phyloP scores from a whole-genome alignment of 2,888 invertebrate species.

The Drosophila quinaria region DNA sequence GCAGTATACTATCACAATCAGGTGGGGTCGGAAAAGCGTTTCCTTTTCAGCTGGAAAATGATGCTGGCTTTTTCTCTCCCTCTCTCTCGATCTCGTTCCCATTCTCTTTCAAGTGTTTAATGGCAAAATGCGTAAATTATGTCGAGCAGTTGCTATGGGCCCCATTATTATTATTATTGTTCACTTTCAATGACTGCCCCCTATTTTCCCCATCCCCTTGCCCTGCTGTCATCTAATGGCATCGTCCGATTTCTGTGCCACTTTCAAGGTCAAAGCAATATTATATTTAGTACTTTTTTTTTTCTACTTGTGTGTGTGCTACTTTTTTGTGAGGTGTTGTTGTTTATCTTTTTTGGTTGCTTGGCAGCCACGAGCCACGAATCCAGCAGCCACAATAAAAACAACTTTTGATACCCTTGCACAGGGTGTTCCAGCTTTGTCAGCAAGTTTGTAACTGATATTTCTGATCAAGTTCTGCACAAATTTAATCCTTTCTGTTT shows the following conservation, averaged over 20 bases:
- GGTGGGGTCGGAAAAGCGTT: slow-evolving; percentile 27
- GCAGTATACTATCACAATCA: slow-evolving; percentile 18
- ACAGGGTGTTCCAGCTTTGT: neutral
- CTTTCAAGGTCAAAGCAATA: slow-evolving; percentile 69
- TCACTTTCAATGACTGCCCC: slow-evolving; percentile 38
- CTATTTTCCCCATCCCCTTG: neutral
- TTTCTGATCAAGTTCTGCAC: no score
- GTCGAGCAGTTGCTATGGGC: slow-evolving; percentile 68
- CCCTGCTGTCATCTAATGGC: slow-evolving; percentile 64
- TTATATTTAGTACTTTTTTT: slow-evolving; percentile 45
- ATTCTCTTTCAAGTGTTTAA: slow-evolving; percentile 77
- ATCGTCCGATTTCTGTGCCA: slow-evolving; percentile 54
- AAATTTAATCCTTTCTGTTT: no score
- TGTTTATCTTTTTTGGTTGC: slow-evolving; percentile 28
- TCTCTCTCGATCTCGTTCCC: neutral
- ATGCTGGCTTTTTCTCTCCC: neutral
- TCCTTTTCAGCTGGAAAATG: neutral
- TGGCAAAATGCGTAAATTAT: slow-evolving; percentile 84
- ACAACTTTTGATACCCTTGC: neutral
- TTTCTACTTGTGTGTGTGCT: slow-evolving; percentile 46
- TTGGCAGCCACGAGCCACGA: slow-evolving; percentile 34
- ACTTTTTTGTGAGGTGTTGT: slow-evolving; percentile 51
- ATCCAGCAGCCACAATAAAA: slow-evolving; percentile 31
- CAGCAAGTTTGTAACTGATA: no score
- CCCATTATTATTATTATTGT: slow-evolving; percentile 45